phyloP scores from a whole-genome alignment of 2,797 vertebrate species.

The Myoxocephalus aenaeus region DNA sequence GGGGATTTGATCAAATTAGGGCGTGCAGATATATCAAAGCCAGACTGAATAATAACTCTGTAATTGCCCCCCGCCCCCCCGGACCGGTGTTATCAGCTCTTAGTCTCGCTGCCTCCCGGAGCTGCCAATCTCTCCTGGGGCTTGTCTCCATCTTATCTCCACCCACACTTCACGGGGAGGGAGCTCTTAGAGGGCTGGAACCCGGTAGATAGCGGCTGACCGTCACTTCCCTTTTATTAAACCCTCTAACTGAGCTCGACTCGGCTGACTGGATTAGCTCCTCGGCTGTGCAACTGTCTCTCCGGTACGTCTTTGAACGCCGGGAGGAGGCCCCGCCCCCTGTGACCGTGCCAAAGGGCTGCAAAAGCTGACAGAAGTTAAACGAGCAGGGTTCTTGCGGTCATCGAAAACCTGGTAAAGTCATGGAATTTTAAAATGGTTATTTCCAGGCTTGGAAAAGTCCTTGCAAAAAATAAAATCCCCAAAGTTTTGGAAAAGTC shows the following conservation, averaged over 20 bases:
- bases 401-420: too few relatives aligned
- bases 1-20: conserved; percentile 60
- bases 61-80: conserved; percentile 48
- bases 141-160: conserved; percentile 69
- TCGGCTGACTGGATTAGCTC: conserved; percentile 40
- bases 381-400: conserved; percentile 12
- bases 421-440: too few relatives aligned
- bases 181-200: conserved; percentile 68
- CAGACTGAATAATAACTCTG: conserved; percentile 37
- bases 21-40: conserved; percentile 58
- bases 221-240: conserved; percentile 44
- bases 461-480: too few relatives aligned
- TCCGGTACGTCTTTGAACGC: conserved; percentile 41
- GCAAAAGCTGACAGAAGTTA: conserved; percentile 54
- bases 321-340: conserved; percentile 5
- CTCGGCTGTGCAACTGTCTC: conserved; percentile 58
- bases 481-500: too few relatives aligned
- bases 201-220: conserved; percentile 66
- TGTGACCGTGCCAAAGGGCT: conserved; percentile 45
- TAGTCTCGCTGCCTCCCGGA: conserved; percentile 45
- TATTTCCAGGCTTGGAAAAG: too few relatives aligned
- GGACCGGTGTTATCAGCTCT: conserved; percentile 57
- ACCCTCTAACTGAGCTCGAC: conserved; percentile 33
- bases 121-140: conserved; percentile 59
- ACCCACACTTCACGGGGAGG: conserved; percentile 61